Base-by-base conservation (phyloP, 2,113 vertebrate genomes). In the Psittacara wagleri region DNA sequence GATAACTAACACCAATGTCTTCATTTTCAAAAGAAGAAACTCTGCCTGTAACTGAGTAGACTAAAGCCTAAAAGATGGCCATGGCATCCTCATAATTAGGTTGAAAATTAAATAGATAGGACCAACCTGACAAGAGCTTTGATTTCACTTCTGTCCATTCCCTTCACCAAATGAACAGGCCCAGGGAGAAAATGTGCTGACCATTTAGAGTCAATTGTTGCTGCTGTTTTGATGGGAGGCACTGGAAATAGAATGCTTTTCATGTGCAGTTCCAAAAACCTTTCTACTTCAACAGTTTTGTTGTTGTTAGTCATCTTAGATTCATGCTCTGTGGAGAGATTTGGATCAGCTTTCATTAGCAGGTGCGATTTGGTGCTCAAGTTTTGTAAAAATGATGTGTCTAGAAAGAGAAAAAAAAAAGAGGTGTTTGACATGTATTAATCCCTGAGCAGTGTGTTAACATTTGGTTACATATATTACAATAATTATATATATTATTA, bases 241-340 rank as follows among this genome's bases (percentile, higher is more conserved):
- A 93, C 37, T 18, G 94, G 64, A 23, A 80, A 91, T 3, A 92
- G 68, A 90, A 98, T 98, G 67, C 98, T 98, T 54, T 98, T 97
- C 97, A 98, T 98, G 51, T 98, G 98, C 96, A 96, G 97, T 49
- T 97, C 95, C 39, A 97, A 54, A 85, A 97, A 97, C 12, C 10
- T 90, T 63, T 98, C 94, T 66, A 95, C 51, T 93, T 75, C 41
- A 43, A 37, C 49, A 48, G 48, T 35, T 49, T 87, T 74, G 14
- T 51, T 44, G 1, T 17, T 24, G 13, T 73, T 80, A 57, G 31
- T 37, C 17, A 63, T 91, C 48, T 82, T 73, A 35, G 39, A 46
- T n/a, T 85, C 94, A 41, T 83, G 44, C 44, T 88, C 85, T 55
- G 43, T 52, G 13, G 51, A 49, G 23, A 77, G 22, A 72, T 61